Evolutionary conservation across 2,888 invertebrate species (phyloP).

Genomic region (Teinopalpus imperialis): DNA sequence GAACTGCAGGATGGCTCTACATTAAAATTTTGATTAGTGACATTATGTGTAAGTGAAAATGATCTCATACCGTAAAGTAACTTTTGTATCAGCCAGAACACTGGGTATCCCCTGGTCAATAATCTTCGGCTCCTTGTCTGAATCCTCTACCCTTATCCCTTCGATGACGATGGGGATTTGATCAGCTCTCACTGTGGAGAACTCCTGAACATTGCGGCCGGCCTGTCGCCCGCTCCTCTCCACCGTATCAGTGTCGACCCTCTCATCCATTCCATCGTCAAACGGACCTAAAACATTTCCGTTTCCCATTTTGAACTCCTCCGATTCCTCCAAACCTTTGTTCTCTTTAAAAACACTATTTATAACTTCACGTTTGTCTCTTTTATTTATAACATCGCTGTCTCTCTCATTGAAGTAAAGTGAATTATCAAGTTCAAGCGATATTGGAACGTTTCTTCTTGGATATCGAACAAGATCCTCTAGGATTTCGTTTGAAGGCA

Average conservation of each 20-base stretch:
- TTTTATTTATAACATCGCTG: conserved; percentile 20
- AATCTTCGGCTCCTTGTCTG: conserved; percentile 79
- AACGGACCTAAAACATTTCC: conserved; percentile 20
- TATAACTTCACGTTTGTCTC: conserved; percentile 32
- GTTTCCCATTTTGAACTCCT: conserved; percentile 21
- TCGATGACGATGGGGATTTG: conserved; percentile 54
- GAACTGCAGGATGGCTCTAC: too few species aligned
- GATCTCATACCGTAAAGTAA: conserved; percentile 81
- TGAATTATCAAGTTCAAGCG: conserved; percentile 1
- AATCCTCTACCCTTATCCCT: conserved; percentile 82
- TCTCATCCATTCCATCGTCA: conserved; percentile 22
- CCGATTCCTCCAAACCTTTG: conserved; percentile 8
- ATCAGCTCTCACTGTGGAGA: conserved; percentile 40
- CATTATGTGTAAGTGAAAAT: too few species aligned
- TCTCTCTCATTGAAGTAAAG: conserved; percentile 9
- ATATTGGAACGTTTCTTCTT: conserved; percentile 3
- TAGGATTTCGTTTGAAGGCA: conserved; percentile 46
- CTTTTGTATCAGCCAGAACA: conserved; percentile 82
- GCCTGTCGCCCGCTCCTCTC: conserved; percentile 33
- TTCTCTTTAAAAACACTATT: conserved; percentile 23
- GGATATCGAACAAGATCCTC: neutral
- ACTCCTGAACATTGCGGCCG: conserved; percentile 35
- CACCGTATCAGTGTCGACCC: conserved; percentile 14
- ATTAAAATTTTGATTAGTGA: too few species aligned
- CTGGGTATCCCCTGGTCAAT: conserved; percentile 84